Evolutionary conservation across 2,797 vertebrate genomes (phyloP), one percentile per base, ranked within the genome.

Genomic region (Clarias platycephalus): DNA sequence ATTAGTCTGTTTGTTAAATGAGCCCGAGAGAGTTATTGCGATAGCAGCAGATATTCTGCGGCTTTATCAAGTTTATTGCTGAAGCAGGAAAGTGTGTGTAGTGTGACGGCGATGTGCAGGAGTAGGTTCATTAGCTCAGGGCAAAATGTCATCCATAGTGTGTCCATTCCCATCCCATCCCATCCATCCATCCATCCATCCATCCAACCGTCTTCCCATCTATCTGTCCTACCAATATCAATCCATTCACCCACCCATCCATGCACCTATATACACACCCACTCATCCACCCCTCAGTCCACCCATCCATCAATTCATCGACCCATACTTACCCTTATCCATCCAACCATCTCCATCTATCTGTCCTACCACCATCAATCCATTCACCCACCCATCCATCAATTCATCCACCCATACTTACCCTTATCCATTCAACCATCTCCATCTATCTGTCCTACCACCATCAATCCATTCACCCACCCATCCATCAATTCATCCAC

Each of bases 1-100:
- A 85, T 88, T 71, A 84, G 64, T 87, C 64, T 82, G 80, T 68
- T 82, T 84, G 71, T 66, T 82, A 79, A 83, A 84, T 83, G 64
- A 84, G 62, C 71, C 83, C 49, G 57, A 82, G 75, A 26, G 64
- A 77, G 40, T 16, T 28, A 44, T 37, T 83, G 62, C 68, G 62
- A 31, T 26, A 71, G 77, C 49, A 31, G 40, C 53, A 40, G n/a
- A 74, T 34, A 55, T 68, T 55, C 63, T 49, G 26, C 5, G 77
- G 5, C 37, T 62, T 81, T 71, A 78, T 55, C 53, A 37, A 28
- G 1, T 64, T 64, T 22, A 76, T 70, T 28, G 57, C 53, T 20
- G 67, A 74, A 62, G 28, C 12, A 66, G 40, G 57, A 72, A 26
- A 53, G 49, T 70, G 53, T 37, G 55, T n/a, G 31, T 7, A 60